Evolutionary conservation across 1,140 invertebrate genomes (phyloP), one percentile per base, ranked within the genome.

Genomic region (Mamestra configurata): DNA sequence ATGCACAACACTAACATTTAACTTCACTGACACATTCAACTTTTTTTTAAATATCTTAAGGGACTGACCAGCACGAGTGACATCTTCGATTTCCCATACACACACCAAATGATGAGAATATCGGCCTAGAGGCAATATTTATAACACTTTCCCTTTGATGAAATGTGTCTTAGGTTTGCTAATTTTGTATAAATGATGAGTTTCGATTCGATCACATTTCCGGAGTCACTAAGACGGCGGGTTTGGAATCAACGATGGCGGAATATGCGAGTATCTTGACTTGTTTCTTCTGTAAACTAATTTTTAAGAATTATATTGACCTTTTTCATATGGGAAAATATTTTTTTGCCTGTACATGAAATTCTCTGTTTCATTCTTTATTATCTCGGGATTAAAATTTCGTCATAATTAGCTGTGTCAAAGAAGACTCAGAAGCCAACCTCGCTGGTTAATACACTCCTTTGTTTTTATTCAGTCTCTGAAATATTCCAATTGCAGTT

Each of bases 121-220:
- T 7, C 20, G 68, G 72, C 85, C 49, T 8, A 68, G 27, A 77
- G 75, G 77, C 83, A 77, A 73, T 88, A 89, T 88, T 82, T 89
- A 88, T 90, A 88, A 87, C 75, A 82, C 88, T 87, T 86, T 89
- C 89, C 80, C 89, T 80, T 68, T 57, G 10, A 57, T 6, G 13
- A 73, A 73, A 46, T 73, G 61, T 81, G 55, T 79, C 61, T 79
- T 37, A 82, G 80, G 77, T 86, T 84, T 83, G 82, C 80, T 80
- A 81, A 82, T 86, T 89, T 87, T 72, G 79, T 83, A 89, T 89
- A 89, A 86, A 88, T 73, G 51, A 73, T 40, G 53, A 57, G 79
- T 85, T 83, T 80, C n/a, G 72, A 79, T 80, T 84, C 57, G 64
- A 80, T 76, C 24, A 75, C 70, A 68, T 70, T 85, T 84, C 84